Evolutionary conservation across 2,113 vertebrate species (phyloP).

Genomic region (Suricata suricatta): DNA sequence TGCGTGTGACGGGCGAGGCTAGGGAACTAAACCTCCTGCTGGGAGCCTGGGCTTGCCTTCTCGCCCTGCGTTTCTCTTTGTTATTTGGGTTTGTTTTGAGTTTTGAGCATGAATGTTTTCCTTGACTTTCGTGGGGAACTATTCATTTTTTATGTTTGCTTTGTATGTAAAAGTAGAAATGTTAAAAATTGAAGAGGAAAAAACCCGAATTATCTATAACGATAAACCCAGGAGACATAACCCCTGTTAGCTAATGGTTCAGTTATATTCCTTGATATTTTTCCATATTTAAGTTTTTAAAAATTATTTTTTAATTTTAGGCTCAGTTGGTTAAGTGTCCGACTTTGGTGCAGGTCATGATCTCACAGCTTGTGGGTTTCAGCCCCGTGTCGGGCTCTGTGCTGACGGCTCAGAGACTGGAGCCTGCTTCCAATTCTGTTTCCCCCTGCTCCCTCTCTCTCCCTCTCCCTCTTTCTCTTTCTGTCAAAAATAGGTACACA

Average conservation of each 20-base stretch:
- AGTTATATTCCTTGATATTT: not conserved
- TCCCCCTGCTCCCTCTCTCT: too few relatives aligned
- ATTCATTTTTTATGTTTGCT: not conserved
- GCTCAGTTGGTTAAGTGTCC: too few relatives aligned
- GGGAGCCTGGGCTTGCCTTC: not conserved
- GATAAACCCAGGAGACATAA: not conserved
- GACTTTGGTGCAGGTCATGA: too few relatives aligned
- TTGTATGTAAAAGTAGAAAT: not conserved
- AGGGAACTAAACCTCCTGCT: accelerated
- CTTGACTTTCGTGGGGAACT: not conserved
- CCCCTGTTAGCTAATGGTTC: not conserved
- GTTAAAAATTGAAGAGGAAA: not conserved
- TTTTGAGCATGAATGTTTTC: not conserved
- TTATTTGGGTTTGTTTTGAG: not conserved
- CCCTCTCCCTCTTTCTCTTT: too few relatives aligned
- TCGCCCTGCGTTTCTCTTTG: accelerated
- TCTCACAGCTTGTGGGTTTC: too few relatives aligned
- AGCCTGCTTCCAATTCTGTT: too few relatives aligned
- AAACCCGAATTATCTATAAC: not conserved
- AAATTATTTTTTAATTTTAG: not conserved
- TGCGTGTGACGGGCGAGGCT: too few relatives aligned
- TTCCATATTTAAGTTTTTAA: not conserved
- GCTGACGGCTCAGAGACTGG: too few relatives aligned
- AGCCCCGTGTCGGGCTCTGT: too few relatives aligned
- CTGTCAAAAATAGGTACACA: too few relatives aligned